Base-by-base conservation (phyloP, 2,888 invertebrate genomes). In the Metopia argyrocephala region DNA sequence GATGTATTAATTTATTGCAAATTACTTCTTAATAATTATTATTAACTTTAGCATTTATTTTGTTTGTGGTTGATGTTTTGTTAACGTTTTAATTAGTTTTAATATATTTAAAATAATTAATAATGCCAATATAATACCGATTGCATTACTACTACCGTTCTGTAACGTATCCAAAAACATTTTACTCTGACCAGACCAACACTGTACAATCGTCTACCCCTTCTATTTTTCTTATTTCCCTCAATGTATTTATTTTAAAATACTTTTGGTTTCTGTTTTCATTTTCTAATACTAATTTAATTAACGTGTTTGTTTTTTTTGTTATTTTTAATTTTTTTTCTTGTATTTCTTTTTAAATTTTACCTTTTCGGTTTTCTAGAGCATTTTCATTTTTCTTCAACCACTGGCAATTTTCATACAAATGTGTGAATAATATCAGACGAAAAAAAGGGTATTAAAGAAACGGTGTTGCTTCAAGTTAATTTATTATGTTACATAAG, bases 31-130 rank as follows among this genome's bases (percentile, higher is more conserved):
- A 5, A 18, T 31, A 5, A 31, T 31, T 12, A 31, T 12, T 9
- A 31, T 31, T 6, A 31, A 31, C 9, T 31, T 31, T 31, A n/a
- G n/a, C n/a, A n/a, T 82, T 73, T 54, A 62, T 45, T 79, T 62
- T 9, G 46, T 79, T 69, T 54, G 31, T 3, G 9, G 38, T 1
- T 38, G 38, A 15, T 38, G 21, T 56, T 28, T 70, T 21, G 52
- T 48, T 69, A 65, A 31, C 12, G 21, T 82, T 78, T 68, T 78
- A 52, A 71, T 71, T 45, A 64, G 23, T 45, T 64, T 70, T 61
- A 76, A 70, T 71, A 76, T 79, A 70, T 83, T 82, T 64, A 76
- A 78, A 74, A 78, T 76, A 64, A 80, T 76, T 76, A 82, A 70
- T 68, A 82, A 80, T 45, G 62, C 59, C 68, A 80, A 74, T 61